Base-by-base conservation (phyloP, 2,797 vertebrate genomes). In the Protosalanx chinensis region DNA sequence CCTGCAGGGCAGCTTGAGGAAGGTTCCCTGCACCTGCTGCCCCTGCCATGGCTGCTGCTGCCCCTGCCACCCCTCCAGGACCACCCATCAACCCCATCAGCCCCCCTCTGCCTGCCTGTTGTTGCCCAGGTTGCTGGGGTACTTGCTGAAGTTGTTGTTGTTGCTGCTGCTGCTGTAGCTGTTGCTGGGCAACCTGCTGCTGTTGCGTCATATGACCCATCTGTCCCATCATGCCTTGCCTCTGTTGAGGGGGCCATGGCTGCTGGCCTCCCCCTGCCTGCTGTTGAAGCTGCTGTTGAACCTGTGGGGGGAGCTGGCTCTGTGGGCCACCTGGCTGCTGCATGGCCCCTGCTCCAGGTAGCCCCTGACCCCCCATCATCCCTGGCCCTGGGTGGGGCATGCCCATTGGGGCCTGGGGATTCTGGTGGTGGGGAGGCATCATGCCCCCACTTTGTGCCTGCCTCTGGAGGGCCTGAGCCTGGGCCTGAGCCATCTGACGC, bases 401-500 rank as follows among this genome's bases (percentile, higher is more conserved):
- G 76, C 92, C 93, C 92, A 94, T 89, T 76, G 90, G 91, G 53
- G 72, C 83, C 65, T 89, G 91, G 73, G 81, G 76, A 76, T 88
- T 90, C 76, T 87, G 92, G 74, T 93, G 92, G 78, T 95, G 94
- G 67, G 94, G 89, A 41, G 79, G 77, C 64, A 98, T 95, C 87
- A 93, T 92, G 58, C 87, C 88, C 2, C 85, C 67, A 30, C 57
- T 87, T 46, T 87, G 91, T 69, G 61, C 70, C 0, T 95, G 94
- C 77, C 96, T 93, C 84, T 96, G 95, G 79, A 94, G 91, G 35
- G 81, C 86, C 65, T 89, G 90, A 63, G 79, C 79, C 1, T 97
- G 96, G 18, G 95, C 96, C 1, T 97, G 96, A n/a, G 95, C 96
- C 95, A 98, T 96, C 88, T 98, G 95, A 80, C 96, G 92, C 86